These are phyloP conservation scores for Melanostigma gelatinosum DNA, from an alignment of 2,113 vertebrate species.

Conservation along the genomic window DNA sequence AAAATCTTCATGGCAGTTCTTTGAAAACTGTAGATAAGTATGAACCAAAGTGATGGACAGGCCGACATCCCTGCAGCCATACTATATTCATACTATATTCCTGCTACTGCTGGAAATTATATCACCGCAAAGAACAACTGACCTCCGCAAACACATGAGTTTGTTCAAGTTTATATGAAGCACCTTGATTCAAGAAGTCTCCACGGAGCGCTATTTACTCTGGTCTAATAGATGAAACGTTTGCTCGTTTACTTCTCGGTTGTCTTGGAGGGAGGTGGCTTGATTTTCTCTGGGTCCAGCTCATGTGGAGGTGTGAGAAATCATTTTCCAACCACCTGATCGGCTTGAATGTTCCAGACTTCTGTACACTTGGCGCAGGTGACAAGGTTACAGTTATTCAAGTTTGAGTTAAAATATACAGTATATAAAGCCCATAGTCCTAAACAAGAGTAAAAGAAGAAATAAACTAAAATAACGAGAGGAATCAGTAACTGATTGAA, in stretches of 20 bases:
- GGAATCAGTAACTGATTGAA: background rate
- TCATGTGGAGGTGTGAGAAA: conserved; percentile 3
- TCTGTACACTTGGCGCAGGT: background rate
- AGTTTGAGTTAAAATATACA: background rate
- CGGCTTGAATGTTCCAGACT: conserved; percentile 14
- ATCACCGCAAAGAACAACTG: too few species aligned
- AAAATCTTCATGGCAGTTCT: background rate
- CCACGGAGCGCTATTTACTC: background rate
- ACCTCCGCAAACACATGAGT: background rate
- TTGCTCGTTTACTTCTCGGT: background rate
- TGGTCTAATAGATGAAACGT: conserved; percentile 4
- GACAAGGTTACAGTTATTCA: background rate
- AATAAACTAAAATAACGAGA: too few species aligned
- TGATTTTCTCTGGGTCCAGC: background rate
- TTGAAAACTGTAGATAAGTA: background rate
- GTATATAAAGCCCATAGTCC: background rate
- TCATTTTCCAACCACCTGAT: conserved; percentile 7
- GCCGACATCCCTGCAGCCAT: background rate
- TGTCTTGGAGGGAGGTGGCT: background rate
- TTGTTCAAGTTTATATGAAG: background rate
- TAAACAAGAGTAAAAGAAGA: background rate
- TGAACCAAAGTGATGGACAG: too few species aligned
- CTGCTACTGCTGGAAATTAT: background rate
- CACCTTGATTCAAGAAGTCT: background rate
- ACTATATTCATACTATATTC: background rate